phyloP scores from a whole-genome alignment of 1,140 invertebrate species.

The Nasonia giraulti region DNA sequence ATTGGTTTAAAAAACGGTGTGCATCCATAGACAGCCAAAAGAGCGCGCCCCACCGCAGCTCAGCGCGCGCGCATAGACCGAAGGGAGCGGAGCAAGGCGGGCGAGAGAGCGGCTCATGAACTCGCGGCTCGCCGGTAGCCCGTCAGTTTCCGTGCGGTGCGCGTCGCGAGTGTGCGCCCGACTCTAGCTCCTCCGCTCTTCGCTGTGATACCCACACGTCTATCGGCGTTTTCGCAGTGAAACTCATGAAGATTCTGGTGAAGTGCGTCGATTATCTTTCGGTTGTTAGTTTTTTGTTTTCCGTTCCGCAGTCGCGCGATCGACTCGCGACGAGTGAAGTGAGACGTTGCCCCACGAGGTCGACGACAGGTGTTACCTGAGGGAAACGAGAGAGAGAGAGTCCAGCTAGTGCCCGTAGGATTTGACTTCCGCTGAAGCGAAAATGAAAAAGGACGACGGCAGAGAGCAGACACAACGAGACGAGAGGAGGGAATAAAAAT shows the following conservation, averaged over 20 bases:
- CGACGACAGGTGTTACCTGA: constrained; percentile 27
- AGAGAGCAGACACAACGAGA: not conserved
- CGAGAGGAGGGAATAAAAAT: not conserved
- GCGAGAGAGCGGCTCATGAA: constrained; percentile 6
- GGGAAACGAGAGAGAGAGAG: not conserved
- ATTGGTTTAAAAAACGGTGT: no score
- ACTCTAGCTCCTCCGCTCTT: not conserved
- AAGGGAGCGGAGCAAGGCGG: not conserved
- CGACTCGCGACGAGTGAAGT: not conserved
- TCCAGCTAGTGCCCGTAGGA: not conserved
- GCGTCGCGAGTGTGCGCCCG: constrained; percentile 28
- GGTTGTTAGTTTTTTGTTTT: not conserved
- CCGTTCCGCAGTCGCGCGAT: not conserved
- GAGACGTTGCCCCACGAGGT: not conserved
- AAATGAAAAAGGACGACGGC: not conserved
- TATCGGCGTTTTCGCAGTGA: not conserved
- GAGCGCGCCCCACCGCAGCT: not conserved
- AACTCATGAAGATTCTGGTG: not conserved
- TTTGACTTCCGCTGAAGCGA: not conserved
- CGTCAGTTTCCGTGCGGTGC: constrained; percentile 47
- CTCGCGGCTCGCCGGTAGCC: not conserved
- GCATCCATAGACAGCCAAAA: not conserved
- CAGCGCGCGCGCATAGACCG: not conserved
- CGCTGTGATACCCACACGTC: no score
- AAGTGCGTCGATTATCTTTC: not conserved